Evolutionary conservation across 2,113 vertebrate species (phyloP).

Genomic region (Scortum barcoo): DNA sequence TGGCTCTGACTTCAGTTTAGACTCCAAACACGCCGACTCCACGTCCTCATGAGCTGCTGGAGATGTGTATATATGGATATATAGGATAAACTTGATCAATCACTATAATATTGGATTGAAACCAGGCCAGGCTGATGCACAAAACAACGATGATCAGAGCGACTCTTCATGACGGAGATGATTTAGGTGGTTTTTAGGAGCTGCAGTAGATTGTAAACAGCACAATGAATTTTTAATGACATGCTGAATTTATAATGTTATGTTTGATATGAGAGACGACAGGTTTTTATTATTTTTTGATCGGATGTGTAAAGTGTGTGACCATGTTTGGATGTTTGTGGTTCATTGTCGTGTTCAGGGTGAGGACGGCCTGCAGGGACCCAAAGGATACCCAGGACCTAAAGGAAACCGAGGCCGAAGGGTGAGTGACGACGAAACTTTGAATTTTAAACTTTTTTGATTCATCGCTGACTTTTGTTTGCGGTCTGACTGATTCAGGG

Average conservation of each 20-base stretch:
- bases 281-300: not conserved
- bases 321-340: not conserved
- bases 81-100: no score
- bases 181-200: not conserved
- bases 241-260: not conserved
- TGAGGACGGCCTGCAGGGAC: constrained; percentile 83
- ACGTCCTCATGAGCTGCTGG: no score
- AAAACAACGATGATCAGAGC: no score
- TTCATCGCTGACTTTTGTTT: not conserved
- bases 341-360: constrained; percentile 83
- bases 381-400: constrained; percentile 81
- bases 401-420: constrained; percentile 88
- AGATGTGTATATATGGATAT: no score
- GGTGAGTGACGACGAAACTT: constrained; percentile 70
- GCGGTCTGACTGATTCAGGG: constrained; percentile 78
- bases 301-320: not conserved
- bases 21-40: not conserved
- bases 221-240: not conserved
- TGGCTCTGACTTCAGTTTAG: not conserved
- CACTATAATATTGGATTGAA: no score
- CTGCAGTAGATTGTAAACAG: not conserved
- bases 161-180: no score
- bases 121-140: no score
- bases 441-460: not conserved
- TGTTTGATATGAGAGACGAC: not conserved